phyloP scores from a whole-genome alignment of 2,797 vertebrate species.

The Enteromius thamalakanensis region DNA sequence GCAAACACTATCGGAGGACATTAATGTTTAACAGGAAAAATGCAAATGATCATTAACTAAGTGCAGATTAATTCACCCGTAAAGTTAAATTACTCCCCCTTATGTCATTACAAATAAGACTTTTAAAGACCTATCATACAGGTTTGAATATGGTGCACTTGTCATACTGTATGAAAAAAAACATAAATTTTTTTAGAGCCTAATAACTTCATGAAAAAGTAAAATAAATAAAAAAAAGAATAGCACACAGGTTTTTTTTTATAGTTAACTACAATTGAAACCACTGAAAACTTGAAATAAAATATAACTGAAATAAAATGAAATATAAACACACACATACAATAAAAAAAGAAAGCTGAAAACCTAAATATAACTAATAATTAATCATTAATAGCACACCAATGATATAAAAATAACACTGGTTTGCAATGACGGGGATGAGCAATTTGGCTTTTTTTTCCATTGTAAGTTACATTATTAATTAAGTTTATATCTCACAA shows the following conservation, averaged over 20 bases:
- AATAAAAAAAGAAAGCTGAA: not conserved
- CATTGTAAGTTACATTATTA: not conserved
- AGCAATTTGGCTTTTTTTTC: not conserved
- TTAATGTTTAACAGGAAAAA: not conserved
- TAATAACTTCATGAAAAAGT: not conserved
- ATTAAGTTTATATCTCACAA: not conserved
- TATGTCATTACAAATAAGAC: not conserved
- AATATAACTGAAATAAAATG: not conserved
- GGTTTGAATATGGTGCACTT: not conserved
- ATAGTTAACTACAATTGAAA: not conserved
- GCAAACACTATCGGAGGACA: not conserved
- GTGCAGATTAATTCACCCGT: not conserved
- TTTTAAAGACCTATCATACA: not conserved
- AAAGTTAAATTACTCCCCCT: not conserved
- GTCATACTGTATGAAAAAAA: not conserved
- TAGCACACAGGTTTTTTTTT: not conserved
- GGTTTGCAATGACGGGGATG: not conserved
- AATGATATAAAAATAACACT: not conserved
- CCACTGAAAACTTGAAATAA: not conserved
- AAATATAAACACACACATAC: not conserved
- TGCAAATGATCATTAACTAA: not conserved
- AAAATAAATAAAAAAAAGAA: not conserved
- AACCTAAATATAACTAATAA: not conserved
- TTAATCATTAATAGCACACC: not conserved
- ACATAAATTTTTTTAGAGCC: not conserved